These are phyloP conservation scores for Leptestheria dahalacensis DNA, from an alignment of 1,140 invertebrate genomes.

Conservation along the genomic window DNA sequence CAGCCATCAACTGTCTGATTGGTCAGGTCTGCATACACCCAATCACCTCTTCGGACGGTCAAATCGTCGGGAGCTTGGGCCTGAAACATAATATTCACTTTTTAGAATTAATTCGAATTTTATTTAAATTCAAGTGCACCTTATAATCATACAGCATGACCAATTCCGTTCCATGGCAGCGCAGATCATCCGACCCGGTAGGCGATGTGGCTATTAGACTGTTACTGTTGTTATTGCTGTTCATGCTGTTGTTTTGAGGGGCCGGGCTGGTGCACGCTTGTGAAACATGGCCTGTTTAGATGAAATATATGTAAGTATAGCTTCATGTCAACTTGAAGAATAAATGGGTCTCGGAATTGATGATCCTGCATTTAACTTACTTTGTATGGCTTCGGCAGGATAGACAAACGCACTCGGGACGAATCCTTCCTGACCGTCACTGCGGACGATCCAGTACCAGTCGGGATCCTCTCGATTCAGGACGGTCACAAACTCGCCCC, in stretches of 20 bases:
- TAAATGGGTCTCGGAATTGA: too few relatives aligned
- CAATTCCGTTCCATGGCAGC: slow-evolving; percentile 71
- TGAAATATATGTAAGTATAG: background rate
- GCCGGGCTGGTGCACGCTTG: slow-evolving; percentile 4
- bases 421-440: slow-evolving; percentile 86
- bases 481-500: slow-evolving; percentile 86
- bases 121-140: slow-evolving; percentile 28
- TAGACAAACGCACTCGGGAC: slow-evolving; percentile 90
- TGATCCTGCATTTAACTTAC: slow-evolving; percentile 27
- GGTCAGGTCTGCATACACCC: slow-evolving; percentile 83
- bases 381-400: slow-evolving; percentile 64
- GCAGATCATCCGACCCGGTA: slow-evolving; percentile 23
- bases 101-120: too few relatives aligned
- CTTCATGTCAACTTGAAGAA: background rate
- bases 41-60: slow-evolving; percentile 72
- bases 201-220: slow-evolving; percentile 11
- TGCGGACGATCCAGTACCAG: slow-evolving; percentile 88
- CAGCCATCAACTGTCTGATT: slow-evolving; percentile 88
- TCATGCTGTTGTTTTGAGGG: background rate
- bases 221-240: slow-evolving; percentile 6
- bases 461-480: slow-evolving; percentile 85
- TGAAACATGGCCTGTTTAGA: slow-evolving; percentile 4
- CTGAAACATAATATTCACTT: too few relatives aligned
- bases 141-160: slow-evolving; percentile 91
- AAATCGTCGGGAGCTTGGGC: slow-evolving; percentile 83